Evolutionary conservation across 2,888 invertebrate genomes (phyloP).

Genomic region (Scaptomyza cyrtandrae): DNA sequence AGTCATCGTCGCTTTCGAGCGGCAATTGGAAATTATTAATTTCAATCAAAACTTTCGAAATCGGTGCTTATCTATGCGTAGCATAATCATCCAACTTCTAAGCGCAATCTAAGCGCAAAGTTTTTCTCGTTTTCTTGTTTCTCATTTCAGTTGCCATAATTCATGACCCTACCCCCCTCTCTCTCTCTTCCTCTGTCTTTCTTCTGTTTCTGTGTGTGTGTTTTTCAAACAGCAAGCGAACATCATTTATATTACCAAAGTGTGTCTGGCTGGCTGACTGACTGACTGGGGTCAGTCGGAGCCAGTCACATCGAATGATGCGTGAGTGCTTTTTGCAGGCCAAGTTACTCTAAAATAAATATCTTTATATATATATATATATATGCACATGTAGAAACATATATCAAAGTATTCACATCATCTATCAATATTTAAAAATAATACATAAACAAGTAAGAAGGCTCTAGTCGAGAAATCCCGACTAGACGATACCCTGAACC

Average conservation of each 20-base stretch:
- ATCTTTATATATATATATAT: too few relatives aligned
- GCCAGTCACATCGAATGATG: conserved; percentile 2
- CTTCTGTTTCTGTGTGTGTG: conserved; percentile 1
- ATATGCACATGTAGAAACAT: background rate
- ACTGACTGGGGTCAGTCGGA: conserved; percentile 18
- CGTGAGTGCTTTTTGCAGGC: conserved; percentile 9
- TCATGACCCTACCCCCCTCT: conserved; percentile 19
- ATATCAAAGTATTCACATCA: background rate
- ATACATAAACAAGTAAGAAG: too few relatives aligned
- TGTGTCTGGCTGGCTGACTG: background rate
- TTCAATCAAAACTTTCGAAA: conserved; percentile 75
- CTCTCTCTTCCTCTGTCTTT: background rate
- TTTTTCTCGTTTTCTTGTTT: conserved; percentile 41
- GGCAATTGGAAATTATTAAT: conserved; percentile 76
- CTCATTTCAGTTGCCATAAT: conserved; percentile 49
- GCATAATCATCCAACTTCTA: conserved; percentile 48
- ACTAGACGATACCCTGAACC: too few relatives aligned
- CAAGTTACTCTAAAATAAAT: conserved; percentile 4
- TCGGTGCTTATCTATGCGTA: conserved; percentile 70
- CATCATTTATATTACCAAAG: conserved; percentile 62
- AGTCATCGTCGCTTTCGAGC: conserved; percentile 36
- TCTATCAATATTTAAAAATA: background rate
- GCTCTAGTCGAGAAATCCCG: too few relatives aligned
- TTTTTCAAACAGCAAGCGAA: conserved; percentile 19
- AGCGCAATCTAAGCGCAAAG: conserved; percentile 61